phyloP scores from a whole-genome alignment of 1,140 invertebrate species.

The Cydia splendana region DNA sequence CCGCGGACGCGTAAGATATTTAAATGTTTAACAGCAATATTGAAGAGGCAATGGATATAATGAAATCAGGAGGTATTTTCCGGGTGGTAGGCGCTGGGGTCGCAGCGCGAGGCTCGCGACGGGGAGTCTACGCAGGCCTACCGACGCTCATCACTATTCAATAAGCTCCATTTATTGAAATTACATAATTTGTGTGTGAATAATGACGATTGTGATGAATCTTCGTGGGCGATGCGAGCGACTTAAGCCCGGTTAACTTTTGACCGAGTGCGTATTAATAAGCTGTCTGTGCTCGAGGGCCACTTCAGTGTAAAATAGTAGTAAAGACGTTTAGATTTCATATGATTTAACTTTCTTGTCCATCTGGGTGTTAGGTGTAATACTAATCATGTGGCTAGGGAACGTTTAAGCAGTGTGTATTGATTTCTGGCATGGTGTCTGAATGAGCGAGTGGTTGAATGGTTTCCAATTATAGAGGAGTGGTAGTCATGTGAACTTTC shows the following conservation, averaged over 20 bases:
- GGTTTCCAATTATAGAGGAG: constrained; percentile 23
- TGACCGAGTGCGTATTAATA: constrained; percentile 77
- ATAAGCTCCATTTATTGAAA: constrained; percentile 80
- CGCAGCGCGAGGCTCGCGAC: constrained; percentile 51
- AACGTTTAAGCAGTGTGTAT: constrained; percentile 46
- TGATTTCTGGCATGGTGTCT: constrained; percentile 45
- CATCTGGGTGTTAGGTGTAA: constrained; percentile 14
- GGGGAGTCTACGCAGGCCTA: constrained; percentile 68
- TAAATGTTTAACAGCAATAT: background rate
- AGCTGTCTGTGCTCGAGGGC: constrained; percentile 51
- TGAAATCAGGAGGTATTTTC: background rate
- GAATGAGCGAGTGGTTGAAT: constrained; percentile 37
- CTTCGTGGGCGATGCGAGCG: constrained; percentile 77
- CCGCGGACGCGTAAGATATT: background rate
- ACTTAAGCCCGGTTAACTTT: constrained; percentile 79
- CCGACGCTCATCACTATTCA: constrained; percentile 79
- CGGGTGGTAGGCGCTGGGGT: constrained; percentile 1
- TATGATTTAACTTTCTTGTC: background rate
- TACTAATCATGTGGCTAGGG: constrained; percentile 72
- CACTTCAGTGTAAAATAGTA: constrained; percentile 49
- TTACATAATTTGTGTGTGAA: constrained; percentile 80
- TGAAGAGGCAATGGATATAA: constrained; percentile 46
- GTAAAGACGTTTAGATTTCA: background rate
- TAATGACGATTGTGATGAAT: constrained; percentile 80
- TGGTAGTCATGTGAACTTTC: background rate